Evolutionary conservation across 2,113 vertebrate genomes (phyloP).

Genomic region (Percopsis transmontana): DNA sequence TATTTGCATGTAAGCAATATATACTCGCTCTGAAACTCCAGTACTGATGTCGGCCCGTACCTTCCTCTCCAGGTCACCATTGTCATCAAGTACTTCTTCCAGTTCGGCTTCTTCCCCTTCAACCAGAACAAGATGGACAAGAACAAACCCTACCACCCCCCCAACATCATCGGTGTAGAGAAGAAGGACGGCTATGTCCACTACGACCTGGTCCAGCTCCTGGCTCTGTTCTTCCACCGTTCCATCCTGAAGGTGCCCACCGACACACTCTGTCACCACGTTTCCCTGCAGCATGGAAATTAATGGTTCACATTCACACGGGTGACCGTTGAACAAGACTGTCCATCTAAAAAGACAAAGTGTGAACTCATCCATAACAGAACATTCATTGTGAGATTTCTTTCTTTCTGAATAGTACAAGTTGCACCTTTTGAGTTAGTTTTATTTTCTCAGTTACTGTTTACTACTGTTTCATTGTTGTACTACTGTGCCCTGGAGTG

Average conservation of each 20-base stretch:
- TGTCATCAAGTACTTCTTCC: constrained; percentile 97
- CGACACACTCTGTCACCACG: background rate
- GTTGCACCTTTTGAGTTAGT: background rate
- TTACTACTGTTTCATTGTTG: background rate
- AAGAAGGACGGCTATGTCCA: constrained; percentile 97
- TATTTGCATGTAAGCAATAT: no score
- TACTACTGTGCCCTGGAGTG: no score
- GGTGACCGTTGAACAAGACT: no score
- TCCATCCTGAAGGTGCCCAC: constrained; percentile 93
- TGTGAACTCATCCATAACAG: no score
- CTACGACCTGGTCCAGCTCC: constrained; percentile 92
- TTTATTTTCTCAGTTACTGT: background rate
- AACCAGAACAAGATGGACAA: constrained; percentile 79
- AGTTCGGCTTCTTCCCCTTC: constrained; percentile 96
- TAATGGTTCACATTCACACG: background rate
- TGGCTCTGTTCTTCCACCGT: constrained; percentile 95
- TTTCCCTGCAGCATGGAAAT: background rate
- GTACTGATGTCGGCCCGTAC: background rate
- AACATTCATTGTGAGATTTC: no score
- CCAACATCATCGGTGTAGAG: constrained; percentile 97
- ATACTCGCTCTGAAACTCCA: background rate
- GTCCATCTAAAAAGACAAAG: background rate
- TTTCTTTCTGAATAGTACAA: background rate
- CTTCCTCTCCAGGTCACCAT: constrained; percentile 84
- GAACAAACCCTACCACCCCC: constrained; percentile 85